Percentiles rank a stretch among this genome's conserved stretches.
Conservation (phyloP, 92 coral and sea anemone genomes). For the Galaxea fascicularis region DNA sequence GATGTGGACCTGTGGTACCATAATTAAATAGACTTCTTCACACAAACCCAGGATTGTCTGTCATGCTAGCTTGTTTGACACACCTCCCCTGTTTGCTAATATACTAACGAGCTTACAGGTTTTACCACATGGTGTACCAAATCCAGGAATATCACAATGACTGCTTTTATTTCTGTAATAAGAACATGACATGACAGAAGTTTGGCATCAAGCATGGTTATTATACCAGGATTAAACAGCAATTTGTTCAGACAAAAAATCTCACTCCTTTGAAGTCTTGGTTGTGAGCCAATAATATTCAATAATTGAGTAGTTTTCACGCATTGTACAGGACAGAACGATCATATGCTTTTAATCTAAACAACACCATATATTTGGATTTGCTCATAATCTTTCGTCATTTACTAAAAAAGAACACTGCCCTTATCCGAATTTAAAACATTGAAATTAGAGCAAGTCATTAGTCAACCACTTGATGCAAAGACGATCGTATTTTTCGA, state of each 20-base stretch:
- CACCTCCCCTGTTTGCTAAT: too few species aligned
- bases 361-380: neutral
- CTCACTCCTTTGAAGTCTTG: slow-evolving; percentile 11
- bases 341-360: neutral
- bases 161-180: neutral
- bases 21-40: too few species aligned
- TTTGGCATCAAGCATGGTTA: neutral
- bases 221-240: neutral
- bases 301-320: neutral
- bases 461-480: neutral
- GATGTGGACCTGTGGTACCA: too few species aligned
- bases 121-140: neutral
- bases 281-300: slow-evolving; percentile 40
- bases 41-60: too few species aligned
- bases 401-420: neutral
- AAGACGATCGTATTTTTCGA: slow-evolving; percentile 21
- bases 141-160: neutral
- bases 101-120: neutral
- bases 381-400: neutral
- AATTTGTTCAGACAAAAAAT: slow-evolving; percentile 4
- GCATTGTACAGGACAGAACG: neutral
- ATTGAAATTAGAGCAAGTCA: neutral
- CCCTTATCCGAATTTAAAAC: neutral
- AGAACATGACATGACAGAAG: slow-evolving; percentile 1
- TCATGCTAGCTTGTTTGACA: too few species aligned